phyloP scores from a whole-genome alignment of 2,888 invertebrate genomes.

The Synergus japonicus region DNA sequence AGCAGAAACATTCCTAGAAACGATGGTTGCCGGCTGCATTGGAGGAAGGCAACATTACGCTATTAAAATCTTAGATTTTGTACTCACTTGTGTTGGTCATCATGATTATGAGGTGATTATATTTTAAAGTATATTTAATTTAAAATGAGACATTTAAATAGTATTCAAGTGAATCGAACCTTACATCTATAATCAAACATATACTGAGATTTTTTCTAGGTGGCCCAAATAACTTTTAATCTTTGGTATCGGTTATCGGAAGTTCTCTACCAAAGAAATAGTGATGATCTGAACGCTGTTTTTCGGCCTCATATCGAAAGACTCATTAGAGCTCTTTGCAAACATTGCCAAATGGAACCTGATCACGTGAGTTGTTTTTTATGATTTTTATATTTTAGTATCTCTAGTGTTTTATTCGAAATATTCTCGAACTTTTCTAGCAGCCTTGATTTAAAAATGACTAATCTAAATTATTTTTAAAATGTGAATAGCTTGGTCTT shows the following conservation, averaged over 20 bases:
- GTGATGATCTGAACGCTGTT: slow-evolving; percentile 86
- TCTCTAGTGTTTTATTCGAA: not conserved
- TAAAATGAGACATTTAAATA: too few species aligned
- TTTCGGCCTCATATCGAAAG: slow-evolving; percentile 95
- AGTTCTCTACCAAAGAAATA: slow-evolving; percentile 92
- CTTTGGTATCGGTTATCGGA: slow-evolving; percentile 98
- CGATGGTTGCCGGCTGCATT: slow-evolving; percentile 84
- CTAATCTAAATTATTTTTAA: not conserved
- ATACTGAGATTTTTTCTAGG: slow-evolving; percentile 74
- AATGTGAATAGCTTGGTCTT: slow-evolving; percentile 66
- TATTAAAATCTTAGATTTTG: slow-evolving; percentile 90
- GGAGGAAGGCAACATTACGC: slow-evolving; percentile 85
- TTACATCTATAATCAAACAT: slow-evolving; percentile 20
- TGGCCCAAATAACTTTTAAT: slow-evolving; percentile 93
- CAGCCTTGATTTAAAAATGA: not conserved
- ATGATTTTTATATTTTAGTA: not conserved
- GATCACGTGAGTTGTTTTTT: slow-evolving; percentile 84
- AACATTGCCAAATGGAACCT: slow-evolving; percentile 97
- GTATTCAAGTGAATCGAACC: not conserved
- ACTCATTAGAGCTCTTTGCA: slow-evolving; percentile 91
- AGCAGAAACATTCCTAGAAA: slow-evolving; percentile 92
- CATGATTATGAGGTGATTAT: slow-evolving; percentile 95
- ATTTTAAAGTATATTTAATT: not conserved
- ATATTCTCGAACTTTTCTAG: too few species aligned
- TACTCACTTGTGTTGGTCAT: slow-evolving; percentile 95